Evolutionary conservation across 2,797 vertebrate genomes (phyloP).

Genomic region (Trachurus trachurus): DNA sequence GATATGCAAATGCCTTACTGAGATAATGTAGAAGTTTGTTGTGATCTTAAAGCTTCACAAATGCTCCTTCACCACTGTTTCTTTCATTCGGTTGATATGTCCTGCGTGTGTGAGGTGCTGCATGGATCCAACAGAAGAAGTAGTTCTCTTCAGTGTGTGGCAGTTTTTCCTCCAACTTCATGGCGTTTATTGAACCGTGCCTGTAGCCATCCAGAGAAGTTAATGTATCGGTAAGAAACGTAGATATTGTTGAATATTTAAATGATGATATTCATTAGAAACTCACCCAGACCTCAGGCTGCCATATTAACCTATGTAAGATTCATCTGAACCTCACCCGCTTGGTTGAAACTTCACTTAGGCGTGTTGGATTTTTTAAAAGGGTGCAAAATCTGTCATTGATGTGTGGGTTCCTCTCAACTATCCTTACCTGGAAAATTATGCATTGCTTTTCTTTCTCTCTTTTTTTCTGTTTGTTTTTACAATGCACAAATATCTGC

Average conservation of each 20-base stretch:
- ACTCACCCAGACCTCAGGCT: conserved; percentile 2
- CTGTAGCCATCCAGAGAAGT: background rate
- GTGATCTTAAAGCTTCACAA: background rate
- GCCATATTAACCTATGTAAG: conserved; percentile 6
- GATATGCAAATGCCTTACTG: background rate
- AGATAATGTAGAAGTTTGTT: background rate
- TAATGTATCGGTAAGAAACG: conserved; percentile 10
- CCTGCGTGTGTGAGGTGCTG: background rate
- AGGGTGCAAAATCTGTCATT: conserved; percentile 47
- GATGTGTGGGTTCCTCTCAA: conserved; percentile 38
- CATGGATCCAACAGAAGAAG: background rate
- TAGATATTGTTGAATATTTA: conserved; percentile 40
- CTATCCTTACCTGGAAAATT: conserved; percentile 12
- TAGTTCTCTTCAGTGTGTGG: conserved; percentile 3
- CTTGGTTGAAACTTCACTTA: conserved; percentile 24
- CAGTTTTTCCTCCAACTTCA: background rate
- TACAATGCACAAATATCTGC: conserved; percentile 6
- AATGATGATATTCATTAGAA: conserved; percentile 16
- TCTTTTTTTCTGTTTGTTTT: background rate
- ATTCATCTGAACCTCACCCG: conserved; percentile 24
- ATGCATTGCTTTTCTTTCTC: background rate
- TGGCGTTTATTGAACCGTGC: conserved; percentile 21
- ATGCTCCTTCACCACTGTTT: background rate
- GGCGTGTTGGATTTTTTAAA: conserved; percentile 35
- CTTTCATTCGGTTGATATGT: background rate